These are phyloP conservation scores for Pongo abelii DNA, from an alignment of 2,113 vertebrate genomes.

Conservation along the genomic window DNA sequence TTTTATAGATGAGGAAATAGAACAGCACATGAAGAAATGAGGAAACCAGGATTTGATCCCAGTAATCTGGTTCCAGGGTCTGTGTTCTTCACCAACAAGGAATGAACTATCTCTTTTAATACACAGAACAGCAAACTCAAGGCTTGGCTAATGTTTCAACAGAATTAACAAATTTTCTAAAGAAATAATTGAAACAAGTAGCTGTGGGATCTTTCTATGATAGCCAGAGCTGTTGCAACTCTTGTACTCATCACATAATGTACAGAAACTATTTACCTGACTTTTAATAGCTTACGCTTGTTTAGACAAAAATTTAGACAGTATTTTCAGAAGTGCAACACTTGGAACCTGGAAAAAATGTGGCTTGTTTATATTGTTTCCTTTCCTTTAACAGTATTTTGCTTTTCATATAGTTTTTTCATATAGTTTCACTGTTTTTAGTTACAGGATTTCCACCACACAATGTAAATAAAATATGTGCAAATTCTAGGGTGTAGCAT, in stretches of 20 bases:
- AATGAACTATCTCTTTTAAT: neutral
- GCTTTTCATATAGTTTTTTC: neutral
- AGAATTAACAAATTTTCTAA: neutral
- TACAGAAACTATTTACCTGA: neutral
- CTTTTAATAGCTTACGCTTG: neutral
- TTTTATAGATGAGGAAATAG: neutral
- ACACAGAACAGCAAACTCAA: neutral
- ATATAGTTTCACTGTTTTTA: neutral
- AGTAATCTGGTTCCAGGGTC: neutral
- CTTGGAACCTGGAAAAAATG: neutral
- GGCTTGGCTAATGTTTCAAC: neutral
- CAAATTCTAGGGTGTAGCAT: neutral
- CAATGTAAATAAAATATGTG: neutral
- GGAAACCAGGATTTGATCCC: neutral
- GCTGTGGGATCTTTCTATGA: neutral
- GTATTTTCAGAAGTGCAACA: neutral
- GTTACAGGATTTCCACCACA: neutral
- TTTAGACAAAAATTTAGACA: neutral
- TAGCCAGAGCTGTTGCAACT: neutral
- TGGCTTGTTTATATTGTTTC: neutral
- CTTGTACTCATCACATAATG: neutral
- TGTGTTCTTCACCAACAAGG: neutral
- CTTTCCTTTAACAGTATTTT: neutral
- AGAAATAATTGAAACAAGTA: neutral
- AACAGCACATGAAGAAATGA: neutral